phyloP scores from a whole-genome alignment of 30 jellyfish, hydroid and myxozoan genomes.

The Mastigias papua region DNA sequence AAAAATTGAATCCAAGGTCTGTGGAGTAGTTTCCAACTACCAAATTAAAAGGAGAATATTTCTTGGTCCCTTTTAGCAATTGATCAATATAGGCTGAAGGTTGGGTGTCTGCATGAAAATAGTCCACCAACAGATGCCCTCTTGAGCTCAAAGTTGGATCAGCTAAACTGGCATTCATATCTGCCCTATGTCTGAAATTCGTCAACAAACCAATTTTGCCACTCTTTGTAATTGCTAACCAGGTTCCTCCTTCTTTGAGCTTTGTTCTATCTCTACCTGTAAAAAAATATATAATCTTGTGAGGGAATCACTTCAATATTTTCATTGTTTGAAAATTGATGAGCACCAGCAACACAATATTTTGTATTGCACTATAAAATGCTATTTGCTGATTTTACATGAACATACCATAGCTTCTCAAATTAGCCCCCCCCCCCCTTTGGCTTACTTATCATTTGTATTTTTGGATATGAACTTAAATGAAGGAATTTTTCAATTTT shows the following conservation, averaged over 20 bases:
- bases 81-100: constrained; percentile 45
- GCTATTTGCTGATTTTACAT: too few relatives aligned
- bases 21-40: constrained; percentile 48
- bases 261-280: constrained; percentile 88
- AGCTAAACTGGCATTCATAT: background rate
- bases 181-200: constrained; percentile 39
- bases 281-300: too few relatives aligned
- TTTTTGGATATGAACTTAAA: too few relatives aligned
- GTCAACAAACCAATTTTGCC: constrained; percentile 85
- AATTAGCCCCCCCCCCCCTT: too few relatives aligned
- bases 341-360: too few relatives aligned
- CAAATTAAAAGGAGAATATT: constrained; percentile 59
- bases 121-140: constrained; percentile 72
- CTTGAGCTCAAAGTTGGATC: constrained; percentile 33
- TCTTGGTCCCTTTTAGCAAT: constrained; percentile 1
- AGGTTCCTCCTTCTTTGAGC: constrained; percentile 87
- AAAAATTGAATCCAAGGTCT: constrained; percentile 24
- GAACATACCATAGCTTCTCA: too few relatives aligned
- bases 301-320: too few relatives aligned
- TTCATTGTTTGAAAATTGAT: too few relatives aligned
- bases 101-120: background rate
- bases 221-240: constrained; percentile 80
- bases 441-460: too few relatives aligned
- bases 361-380: too few relatives aligned
- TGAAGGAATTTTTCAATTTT: too few relatives aligned